Conservation (phyloP, 2,113 vertebrate species). For the Fulica atra region DNA sequence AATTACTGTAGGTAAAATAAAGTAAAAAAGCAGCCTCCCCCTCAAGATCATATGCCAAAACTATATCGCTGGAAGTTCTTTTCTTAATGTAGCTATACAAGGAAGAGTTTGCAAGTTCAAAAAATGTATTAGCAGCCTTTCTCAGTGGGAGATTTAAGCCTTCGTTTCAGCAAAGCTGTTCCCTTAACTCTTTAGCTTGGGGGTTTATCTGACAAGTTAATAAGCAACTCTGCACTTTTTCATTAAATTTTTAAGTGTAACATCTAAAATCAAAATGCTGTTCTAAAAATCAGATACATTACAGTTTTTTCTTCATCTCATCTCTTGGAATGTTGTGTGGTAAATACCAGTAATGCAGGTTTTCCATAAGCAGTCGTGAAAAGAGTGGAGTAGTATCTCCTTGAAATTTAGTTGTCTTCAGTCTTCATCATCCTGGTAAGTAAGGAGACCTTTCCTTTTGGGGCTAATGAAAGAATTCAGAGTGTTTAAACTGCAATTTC, state of each 20-base stretch:
- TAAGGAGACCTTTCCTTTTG: background rate
- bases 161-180: background rate
- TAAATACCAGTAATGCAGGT: background rate
- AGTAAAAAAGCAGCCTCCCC: slow-evolving; percentile 13
- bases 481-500: background rate
- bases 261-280: background rate
- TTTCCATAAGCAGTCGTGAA: background rate
- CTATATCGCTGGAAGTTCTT: background rate
- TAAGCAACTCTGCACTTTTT: background rate
- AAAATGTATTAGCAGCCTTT: background rate
- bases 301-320: background rate
- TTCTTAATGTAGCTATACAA: background rate
- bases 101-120: slow-evolving; percentile 12
- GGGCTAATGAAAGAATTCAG: background rate
- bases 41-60: slow-evolving; percentile 30
- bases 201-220: background rate
- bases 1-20: slow-evolving; percentile 19
- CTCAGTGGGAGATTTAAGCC: background rate
- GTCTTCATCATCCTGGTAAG: background rate
- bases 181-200: background rate
- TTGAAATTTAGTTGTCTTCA: background rate
- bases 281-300: background rate
- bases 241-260: background rate
- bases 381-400: background rate
- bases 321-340: background rate